Evolutionary conservation across 2,888 invertebrate species (phyloP).

Genomic region (Petrolisthes cinctipes): DNA sequence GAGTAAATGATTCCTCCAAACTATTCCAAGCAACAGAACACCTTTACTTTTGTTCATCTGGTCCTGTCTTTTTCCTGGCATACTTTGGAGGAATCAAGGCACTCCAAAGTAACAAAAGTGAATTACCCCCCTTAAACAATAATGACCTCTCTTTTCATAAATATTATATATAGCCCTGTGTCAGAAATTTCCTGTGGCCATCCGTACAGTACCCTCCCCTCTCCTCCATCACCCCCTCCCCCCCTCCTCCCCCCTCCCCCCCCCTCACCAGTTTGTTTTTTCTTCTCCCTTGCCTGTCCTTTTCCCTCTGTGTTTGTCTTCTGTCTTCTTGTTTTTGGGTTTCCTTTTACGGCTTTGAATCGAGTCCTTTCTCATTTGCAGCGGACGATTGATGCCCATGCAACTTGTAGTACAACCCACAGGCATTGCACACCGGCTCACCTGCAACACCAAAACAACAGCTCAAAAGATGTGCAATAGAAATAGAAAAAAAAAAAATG

Average conservation of each 20-base stretch:
- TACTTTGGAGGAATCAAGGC: no score
- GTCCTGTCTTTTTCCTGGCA: no score
- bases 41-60: no score
- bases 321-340: conserved; percentile 74
- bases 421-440: conserved; percentile 76
- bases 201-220: no score
- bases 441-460: conserved; percentile 66
- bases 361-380: conserved; percentile 74
- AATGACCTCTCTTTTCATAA: no score
- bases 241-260: background rate
- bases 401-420: conserved; percentile 75
- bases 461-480: background rate
- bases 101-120: no score
- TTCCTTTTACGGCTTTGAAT: conserved; percentile 85
- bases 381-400: conserved; percentile 74
- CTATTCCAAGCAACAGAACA: no score
- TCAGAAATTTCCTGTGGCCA: no score
- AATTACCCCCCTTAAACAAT: no score
- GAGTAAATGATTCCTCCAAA: no score
- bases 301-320: conserved; percentile 29
- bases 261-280: conserved; percentile 9
- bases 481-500: background rate
- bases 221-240: background rate
- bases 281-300: conserved; percentile 49
- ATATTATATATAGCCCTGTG: no score